Conservation (phyloP, 2,797 vertebrate species). For the Rallus crepitans region DNA sequence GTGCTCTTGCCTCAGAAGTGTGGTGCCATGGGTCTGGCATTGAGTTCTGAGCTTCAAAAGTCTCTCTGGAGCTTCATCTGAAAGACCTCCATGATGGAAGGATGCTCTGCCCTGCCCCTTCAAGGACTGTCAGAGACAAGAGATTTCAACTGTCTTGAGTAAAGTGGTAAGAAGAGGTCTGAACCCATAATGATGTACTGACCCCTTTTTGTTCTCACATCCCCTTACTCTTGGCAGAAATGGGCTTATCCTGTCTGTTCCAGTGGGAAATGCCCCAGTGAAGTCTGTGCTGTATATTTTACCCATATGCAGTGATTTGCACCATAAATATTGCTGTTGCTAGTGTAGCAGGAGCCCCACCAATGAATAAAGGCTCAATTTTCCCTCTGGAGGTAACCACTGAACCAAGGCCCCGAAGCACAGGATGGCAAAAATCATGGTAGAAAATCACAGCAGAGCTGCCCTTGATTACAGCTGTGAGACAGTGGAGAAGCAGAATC, state of each 20-base stretch:
- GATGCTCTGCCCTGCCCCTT: background rate
- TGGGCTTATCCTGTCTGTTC: background rate
- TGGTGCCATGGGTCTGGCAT: background rate
- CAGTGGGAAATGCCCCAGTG: background rate
- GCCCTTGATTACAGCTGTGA: background rate
- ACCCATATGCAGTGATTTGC: background rate
- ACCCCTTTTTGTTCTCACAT: background rate
- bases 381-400: background rate
- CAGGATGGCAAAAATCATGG: background rate
- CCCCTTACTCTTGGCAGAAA: background rate
- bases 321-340: background rate
- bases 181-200: background rate
- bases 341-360: background rate
- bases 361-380: accelerated
- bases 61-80: background rate
- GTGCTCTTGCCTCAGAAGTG: background rate
- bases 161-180: background rate
- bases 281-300: background rate
- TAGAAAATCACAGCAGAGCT: background rate
- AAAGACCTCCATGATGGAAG: background rate
- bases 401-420: background rate
- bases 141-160: background rate
- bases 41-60: background rate
- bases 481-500: accelerated
- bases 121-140: background rate